These are phyloP conservation scores for Leptopilina boulardi DNA, from an alignment of 1,140 invertebrate species.

Conservation along the genomic window DNA sequence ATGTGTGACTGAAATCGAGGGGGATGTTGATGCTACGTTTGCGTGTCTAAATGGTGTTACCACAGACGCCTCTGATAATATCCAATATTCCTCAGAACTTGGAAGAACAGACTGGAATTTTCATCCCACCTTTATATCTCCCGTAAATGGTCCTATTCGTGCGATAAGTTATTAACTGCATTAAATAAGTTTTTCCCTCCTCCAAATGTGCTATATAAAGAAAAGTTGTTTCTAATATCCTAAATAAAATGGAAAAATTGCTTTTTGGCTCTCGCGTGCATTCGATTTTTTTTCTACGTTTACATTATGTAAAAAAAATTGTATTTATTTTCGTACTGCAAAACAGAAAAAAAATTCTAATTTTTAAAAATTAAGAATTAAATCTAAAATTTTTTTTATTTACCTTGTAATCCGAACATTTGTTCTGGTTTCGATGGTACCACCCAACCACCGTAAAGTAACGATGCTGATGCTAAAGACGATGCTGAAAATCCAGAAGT, in stretches of 20 bases:
- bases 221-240: background rate
- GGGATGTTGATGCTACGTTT: constrained; percentile 62
- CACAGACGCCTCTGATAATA: constrained; percentile 60
- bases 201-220: background rate
- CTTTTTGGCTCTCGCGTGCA: background rate
- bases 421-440: constrained; percentile 72
- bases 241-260: background rate
- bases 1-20: constrained; percentile 42
- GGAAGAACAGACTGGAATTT: constrained; percentile 7
- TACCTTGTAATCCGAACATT: constrained; percentile 75
- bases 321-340: constrained; percentile 1
- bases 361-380: too few species aligned
- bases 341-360: too few species aligned
- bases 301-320: background rate
- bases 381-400: constrained; percentile 10
- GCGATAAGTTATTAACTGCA: constrained; percentile 58
- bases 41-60: constrained; percentile 64
- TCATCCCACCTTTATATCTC: constrained; percentile 55
- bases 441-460: constrained; percentile 75
- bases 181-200: constrained; percentile 39
- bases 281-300: background rate
- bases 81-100: constrained; percentile 63
- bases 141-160: constrained; percentile 58
- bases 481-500: constrained; percentile 63
- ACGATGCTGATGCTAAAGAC: constrained; percentile 71